These are phyloP conservation scores for Trachelus stipa DNA, from an alignment of 2,888 invertebrate genomes.

Conservation along the genomic window DNA sequence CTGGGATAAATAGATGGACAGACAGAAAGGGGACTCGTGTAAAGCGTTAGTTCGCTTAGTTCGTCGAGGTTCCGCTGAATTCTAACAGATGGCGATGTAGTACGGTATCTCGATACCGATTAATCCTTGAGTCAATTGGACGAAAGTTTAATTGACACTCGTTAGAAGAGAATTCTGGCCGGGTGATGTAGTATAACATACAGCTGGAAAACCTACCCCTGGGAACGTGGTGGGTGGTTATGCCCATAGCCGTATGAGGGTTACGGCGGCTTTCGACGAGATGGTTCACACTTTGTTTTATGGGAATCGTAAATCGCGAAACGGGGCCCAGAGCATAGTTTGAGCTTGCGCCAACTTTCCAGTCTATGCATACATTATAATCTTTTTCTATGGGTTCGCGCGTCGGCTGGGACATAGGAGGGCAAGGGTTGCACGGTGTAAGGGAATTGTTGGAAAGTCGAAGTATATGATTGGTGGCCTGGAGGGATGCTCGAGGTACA, in stretches of 20 bases:
- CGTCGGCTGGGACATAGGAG: not conserved
- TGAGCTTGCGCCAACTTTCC: conserved; percentile 41
- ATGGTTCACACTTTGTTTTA: conserved; percentile 44
- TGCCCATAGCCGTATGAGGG: not conserved
- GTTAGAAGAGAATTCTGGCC: too few relatives aligned
- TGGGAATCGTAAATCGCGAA: conserved; percentile 39
- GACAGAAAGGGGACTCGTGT: too few relatives aligned
- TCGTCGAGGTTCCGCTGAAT: too few relatives aligned
- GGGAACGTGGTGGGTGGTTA: too few relatives aligned
- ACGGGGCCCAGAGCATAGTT: conserved; percentile 14
- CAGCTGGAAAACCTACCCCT: too few relatives aligned
- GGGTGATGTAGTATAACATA: too few relatives aligned
- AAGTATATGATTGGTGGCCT: conserved; percentile 2
- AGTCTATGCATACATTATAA: conserved; percentile 42
- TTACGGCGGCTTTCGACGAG: conserved; percentile 32
- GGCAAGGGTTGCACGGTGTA: conserved; percentile 8
- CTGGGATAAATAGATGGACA: too few relatives aligned
- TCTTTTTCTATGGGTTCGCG: conserved; percentile 26
- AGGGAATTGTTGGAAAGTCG: not conserved
- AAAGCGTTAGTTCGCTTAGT: too few relatives aligned
- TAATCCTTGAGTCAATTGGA: too few relatives aligned
- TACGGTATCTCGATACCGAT: too few relatives aligned
- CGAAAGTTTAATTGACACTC: too few relatives aligned
- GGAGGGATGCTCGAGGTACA: not conserved
- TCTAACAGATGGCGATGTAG: too few relatives aligned